phyloP scores from a whole-genome alignment of 1,140 invertebrate species.

The Colletes gigas region DNA sequence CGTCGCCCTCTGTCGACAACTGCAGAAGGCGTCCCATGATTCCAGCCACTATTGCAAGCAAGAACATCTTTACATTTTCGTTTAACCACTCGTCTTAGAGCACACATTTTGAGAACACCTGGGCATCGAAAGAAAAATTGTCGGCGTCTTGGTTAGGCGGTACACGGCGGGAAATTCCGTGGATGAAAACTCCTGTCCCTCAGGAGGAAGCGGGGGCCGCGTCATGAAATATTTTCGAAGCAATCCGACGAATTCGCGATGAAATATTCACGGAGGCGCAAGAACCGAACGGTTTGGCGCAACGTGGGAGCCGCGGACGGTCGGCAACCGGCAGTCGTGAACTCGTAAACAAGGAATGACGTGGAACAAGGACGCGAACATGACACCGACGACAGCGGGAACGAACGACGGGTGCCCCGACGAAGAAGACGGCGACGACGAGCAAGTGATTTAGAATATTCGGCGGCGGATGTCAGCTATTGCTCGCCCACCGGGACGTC shows the following conservation, averaged over 20 bases:
- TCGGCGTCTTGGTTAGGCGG: no score
- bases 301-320: no score
- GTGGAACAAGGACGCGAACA: slow-evolving; percentile 70
- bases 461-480: slow-evolving; percentile 80
- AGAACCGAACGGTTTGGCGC: background rate
- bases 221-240: slow-evolving; percentile 33
- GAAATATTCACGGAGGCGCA: slow-evolving; percentile 33
- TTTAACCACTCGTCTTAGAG: no score
- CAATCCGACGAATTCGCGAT: slow-evolving; percentile 44
- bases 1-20: no score
- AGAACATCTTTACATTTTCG: no score
- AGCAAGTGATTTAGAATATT: slow-evolving; percentile 80
- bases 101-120: no score
- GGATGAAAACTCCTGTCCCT: no score
- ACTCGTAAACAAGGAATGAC: slow-evolving; percentile 75
- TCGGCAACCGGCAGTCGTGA: slow-evolving; percentile 35
- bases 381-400: slow-evolving; percentile 58
- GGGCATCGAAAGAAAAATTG: no score
- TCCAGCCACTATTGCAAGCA: no score
- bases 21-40: no score
- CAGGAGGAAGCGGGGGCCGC: background rate
- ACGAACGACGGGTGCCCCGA: slow-evolving; percentile 37
- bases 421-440: slow-evolving; percentile 55
- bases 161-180: no score
- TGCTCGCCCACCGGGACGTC: slow-evolving; percentile 81